These are phyloP conservation scores for Polypedilum pembai DNA, from an alignment of 1,140 invertebrate species.

Conservation along the genomic window DNA sequence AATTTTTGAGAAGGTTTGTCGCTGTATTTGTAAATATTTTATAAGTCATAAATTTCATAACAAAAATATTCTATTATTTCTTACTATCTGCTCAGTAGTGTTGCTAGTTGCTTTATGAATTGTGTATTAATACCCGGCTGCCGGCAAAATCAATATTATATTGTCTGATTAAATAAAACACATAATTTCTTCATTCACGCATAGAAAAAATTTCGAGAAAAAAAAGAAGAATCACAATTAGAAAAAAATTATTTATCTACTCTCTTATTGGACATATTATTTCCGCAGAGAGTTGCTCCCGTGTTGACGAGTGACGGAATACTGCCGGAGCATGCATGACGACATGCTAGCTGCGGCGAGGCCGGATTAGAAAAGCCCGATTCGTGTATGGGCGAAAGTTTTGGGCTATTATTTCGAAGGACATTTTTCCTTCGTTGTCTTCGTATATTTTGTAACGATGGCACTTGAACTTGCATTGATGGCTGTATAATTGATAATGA, in stretches of 20 bases:
- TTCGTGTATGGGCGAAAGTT: constrained; percentile 61
- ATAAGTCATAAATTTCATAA: too few relatives aligned
- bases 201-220: not conserved
- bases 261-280: not conserved
- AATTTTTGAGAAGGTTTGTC: too few relatives aligned
- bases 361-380: constrained; percentile 65
- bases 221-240: not conserved
- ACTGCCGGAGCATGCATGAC: constrained; percentile 34
- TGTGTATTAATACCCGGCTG: too few relatives aligned
- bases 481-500: constrained; percentile 42
- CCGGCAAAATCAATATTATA: too few relatives aligned
- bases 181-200: too few relatives aligned
- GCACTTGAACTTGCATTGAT: constrained; percentile 31
- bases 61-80: too few relatives aligned
- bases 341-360: constrained; percentile 49
- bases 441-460: constrained; percentile 34
- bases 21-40: too few relatives aligned
- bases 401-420: constrained; percentile 49
- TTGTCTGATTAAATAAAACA: too few relatives aligned
- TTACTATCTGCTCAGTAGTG: too few relatives aligned
- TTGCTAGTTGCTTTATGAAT: too few relatives aligned
- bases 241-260: not conserved
- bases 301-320: not conserved
- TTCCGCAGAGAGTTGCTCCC: not conserved
- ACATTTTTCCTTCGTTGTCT: constrained; percentile 45